phyloP scores from a whole-genome alignment of 2,888 invertebrate species.

The Sabellastarte sp. region DNA sequence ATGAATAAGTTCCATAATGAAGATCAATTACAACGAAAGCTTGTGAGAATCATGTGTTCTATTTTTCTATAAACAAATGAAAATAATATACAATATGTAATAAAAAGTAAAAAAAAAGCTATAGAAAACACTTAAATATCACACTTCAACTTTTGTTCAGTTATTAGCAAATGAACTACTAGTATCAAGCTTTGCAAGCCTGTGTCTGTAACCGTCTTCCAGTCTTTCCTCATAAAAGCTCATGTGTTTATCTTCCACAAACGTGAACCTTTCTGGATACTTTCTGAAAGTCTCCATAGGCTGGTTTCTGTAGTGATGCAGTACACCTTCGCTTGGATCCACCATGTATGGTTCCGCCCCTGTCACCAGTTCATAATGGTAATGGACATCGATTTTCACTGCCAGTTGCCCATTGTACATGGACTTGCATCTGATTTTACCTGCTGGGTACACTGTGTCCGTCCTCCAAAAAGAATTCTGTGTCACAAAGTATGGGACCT shows the following conservation, averaged over 20 bases:
- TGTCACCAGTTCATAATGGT: constrained; percentile 15
- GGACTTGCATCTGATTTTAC: constrained; percentile 27
- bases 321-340: constrained; percentile 16
- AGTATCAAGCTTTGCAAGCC: no score
- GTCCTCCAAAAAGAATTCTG: constrained; percentile 21
- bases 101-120: no score
- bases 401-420: constrained; percentile 19
- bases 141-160: no score
- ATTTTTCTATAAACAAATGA: no score
- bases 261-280: constrained; percentile 13
- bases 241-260: constrained; percentile 21
- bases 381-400: constrained; percentile 23
- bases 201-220: no score
- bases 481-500: constrained; percentile 17
- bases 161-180: no score
- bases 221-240: constrained; percentile 9
- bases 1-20: no score
- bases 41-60: no score
- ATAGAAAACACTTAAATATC: no score
- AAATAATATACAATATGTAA: no score
- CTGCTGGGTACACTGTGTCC: constrained; percentile 19
- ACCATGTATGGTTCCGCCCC: constrained; percentile 18
- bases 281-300: constrained; percentile 21
- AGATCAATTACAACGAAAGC: no score
- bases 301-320: constrained; percentile 24